Percentiles rank a stretch among this genome's conserved stretches.
These are phyloP conservation scores for Orestias chungarensis DNA, from an alignment of 2,797 vertebrate genomes.

Conservation along the genomic window DNA sequence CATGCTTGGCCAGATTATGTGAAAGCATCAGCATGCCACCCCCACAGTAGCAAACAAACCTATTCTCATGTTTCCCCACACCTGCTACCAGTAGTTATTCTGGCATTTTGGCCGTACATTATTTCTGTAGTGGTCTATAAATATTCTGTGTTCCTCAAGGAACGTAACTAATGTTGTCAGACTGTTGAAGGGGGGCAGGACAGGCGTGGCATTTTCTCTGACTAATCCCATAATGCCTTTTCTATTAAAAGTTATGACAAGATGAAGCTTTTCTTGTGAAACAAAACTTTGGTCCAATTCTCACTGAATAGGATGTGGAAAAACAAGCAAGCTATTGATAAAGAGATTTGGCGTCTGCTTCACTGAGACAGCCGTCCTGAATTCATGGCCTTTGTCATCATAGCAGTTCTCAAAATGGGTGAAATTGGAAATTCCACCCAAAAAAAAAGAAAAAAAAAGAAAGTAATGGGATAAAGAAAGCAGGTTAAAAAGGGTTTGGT, in stretches of 20 bases:
- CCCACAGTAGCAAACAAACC: conserved; percentile 32
- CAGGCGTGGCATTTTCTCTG: neutral
- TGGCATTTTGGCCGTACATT: conserved; percentile 34
- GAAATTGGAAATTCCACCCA: conserved; percentile 46
- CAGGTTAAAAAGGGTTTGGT: conserved; percentile 1
- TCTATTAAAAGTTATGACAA: conserved; percentile 1
- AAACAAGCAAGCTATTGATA: conserved; percentile 57
- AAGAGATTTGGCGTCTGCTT: conserved; percentile 51
- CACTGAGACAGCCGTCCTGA: conserved; percentile 19
- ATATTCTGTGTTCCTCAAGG: conserved; percentile 25
- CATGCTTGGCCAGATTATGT: conserved; percentile 19
- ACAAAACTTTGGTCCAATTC: conserved; percentile 29
- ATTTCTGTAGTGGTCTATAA: conserved; percentile 37
- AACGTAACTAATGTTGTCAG: neutral
- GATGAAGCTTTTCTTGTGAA: conserved; percentile 18
- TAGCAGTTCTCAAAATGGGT: conserved; percentile 47
- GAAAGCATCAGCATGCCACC: conserved; percentile 2
- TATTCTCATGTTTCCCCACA: conserved; percentile 51
- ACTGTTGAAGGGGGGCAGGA: neutral
- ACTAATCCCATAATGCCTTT: conserved; percentile 9
- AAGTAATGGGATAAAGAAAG: conserved; percentile 27
- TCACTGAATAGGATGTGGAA: conserved; percentile 19
- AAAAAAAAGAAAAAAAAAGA: conserved; percentile 12
- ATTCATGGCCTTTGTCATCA: conserved; percentile 37
- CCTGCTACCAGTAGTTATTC: conserved; percentile 52